These are phyloP conservation scores for Cryptus armator DNA, from an alignment of 2,888 invertebrate species.

Conservation along the genomic window DNA sequence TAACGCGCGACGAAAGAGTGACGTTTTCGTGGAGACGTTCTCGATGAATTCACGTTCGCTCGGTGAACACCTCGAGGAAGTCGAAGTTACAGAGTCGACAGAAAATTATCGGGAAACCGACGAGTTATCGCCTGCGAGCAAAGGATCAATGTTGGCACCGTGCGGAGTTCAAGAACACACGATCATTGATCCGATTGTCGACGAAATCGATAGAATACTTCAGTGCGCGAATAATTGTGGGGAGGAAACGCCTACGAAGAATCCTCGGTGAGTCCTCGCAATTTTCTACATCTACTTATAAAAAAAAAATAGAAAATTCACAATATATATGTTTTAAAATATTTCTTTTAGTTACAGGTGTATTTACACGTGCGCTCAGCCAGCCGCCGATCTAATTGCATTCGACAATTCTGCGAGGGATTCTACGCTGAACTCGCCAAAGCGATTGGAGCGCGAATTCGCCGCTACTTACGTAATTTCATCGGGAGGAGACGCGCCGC, in stretches of 20 bases:
- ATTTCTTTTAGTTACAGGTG: constrained; percentile 52
- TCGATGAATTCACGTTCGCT: constrained; percentile 56
- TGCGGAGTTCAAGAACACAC: constrained; percentile 56
- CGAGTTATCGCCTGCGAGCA: constrained; percentile 22
- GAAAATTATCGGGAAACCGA: constrained; percentile 31
- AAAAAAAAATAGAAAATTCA: background rate
- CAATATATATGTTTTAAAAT: background rate
- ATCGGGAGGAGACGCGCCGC: constrained; percentile 58
- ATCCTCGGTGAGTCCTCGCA: constrained; percentile 41
- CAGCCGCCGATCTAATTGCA: background rate
- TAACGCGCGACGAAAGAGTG: constrained; percentile 12
- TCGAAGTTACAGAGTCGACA: constrained; percentile 28
- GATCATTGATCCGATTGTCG: constrained; percentile 73
- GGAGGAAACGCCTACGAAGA: constrained; percentile 48
- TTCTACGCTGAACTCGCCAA: constrained; percentile 17
- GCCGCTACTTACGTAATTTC: constrained; percentile 52
- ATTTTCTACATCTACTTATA: background rate
- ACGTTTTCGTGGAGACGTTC: constrained; percentile 43
- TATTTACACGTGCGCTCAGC: constrained; percentile 61
- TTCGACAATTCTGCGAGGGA: constrained; percentile 26
- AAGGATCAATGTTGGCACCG: constrained; percentile 27
- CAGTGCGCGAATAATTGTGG: constrained; percentile 59
- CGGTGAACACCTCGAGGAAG: constrained; percentile 52
- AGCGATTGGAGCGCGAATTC: constrained; percentile 26
- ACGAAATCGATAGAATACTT: constrained; percentile 73